These are phyloP conservation scores for Lytechinus variegatus DNA, from an alignment of 35 echinoderm and acorn worm genomes.

Conservation along the genomic window DNA sequence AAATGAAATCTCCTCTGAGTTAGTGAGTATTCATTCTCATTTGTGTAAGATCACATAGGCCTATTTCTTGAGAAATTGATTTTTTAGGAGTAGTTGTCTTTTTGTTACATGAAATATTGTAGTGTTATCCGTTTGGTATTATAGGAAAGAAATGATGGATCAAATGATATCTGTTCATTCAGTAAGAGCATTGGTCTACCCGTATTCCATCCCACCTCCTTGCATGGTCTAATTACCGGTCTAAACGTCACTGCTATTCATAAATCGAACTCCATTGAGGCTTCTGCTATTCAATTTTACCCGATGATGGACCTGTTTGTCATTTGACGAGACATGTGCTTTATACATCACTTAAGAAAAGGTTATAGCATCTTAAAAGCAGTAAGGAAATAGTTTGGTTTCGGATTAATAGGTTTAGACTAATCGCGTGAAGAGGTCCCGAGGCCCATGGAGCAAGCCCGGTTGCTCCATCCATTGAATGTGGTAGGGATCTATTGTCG, in stretches of 20 bases:
- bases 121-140: neutral
- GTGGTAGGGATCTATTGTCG: neutral
- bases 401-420: conserved; percentile 42
- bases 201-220: neutral
- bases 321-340: conserved; percentile 9
- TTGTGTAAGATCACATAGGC: too few relatives aligned
- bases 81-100: neutral
- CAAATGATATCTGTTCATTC: neutral
- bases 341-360: neutral
- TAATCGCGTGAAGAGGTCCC: conserved; percentile 25
- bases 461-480: neutral
- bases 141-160: neutral
- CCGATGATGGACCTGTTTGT: neutral
- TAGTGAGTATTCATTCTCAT: too few relatives aligned
- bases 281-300: neutral
- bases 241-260: neutral
- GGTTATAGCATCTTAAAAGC: conserved; percentile 21
- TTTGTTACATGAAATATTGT: neutral
- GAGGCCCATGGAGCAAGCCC: conserved; percentile 17
- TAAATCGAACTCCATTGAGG: neutral
- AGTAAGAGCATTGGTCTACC: neutral
- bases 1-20: too few relatives aligned
- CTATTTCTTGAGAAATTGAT: neutral
- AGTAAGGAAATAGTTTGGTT: conserved; percentile 23
- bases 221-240: neutral